Evolutionary conservation across 2,113 vertebrate genomes (phyloP), one percentile per base, ranked within the genome.

Genomic region (Sarotherodon lohbergeri): DNA sequence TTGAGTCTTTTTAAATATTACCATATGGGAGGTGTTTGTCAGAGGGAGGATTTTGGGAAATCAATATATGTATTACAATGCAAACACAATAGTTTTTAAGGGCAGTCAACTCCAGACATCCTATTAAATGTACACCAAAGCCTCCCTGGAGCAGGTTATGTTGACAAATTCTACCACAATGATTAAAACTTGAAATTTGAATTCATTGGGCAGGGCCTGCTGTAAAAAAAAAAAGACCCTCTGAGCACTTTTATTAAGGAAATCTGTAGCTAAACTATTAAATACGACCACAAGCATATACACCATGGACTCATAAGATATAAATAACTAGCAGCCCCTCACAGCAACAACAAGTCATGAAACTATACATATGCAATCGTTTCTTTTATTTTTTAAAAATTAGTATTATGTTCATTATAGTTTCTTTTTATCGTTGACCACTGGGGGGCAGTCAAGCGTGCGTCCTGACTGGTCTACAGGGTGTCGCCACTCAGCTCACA

Each of bases 371-470:
- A 68, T 59, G 12, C 5, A 55, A 55, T 61, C n/a, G 13, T 34
- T 89, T 86, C 32, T 34, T 83, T 8, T 24, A 3, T 66, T 66
- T 43, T 46, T 43, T 27, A 27, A 27, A 16, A 46, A 16, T 9
- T 46, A 27, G 66, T 63, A 32, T 63, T 66, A 3, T 6, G 32
- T 36, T 66, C 32, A n/a, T 66, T 66, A 36, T n/a, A 39, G 2
- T 66, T 57, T 76, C 1, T 48, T 27, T 90, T 43, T 50, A 56
- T 66, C 7, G 82, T 6, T 82, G 48, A 86, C 93, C 95, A 93
- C 84, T 22, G 8, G 92, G 80, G 4, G 95, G 94, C 95, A 92
- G 91, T 81, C 79, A 79, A 59, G 88, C 8, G 87, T 19, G 11
- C 2, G 36, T 84, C 16, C 1, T 48, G 41, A 57, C 48, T 2